Evolutionary conservation across 64 coral and sea anemone species (phyloP).

Genomic region (Dendrophyllia cribrosa): DNA sequence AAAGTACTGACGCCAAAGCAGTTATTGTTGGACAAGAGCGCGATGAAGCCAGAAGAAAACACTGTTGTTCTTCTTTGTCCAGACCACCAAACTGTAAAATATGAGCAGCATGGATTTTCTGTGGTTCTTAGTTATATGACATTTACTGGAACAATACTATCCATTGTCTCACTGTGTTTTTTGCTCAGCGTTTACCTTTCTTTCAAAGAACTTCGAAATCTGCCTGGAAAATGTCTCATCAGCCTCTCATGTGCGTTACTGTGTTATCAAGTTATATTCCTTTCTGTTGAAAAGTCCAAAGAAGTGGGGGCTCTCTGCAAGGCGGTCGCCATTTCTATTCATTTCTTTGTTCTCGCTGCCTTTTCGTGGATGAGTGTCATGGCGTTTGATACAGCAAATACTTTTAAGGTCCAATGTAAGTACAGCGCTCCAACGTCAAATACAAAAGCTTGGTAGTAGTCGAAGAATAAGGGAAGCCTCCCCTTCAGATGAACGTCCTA

Average conservation of each 20-base stretch:
- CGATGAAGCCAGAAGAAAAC: background rate
- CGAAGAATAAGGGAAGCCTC: too few species aligned
- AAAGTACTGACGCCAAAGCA: background rate
- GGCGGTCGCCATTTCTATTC: conserved; percentile 9
- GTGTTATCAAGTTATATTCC: conserved; percentile 29
- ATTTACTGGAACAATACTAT: background rate
- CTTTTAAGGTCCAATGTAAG: conserved; percentile 4
- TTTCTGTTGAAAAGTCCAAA: background rate
- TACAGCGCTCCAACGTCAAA: background rate
- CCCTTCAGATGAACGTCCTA: too few species aligned
- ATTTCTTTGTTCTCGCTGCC: conserved; percentile 9
- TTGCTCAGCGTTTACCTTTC: background rate
- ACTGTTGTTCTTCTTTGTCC: background rate
- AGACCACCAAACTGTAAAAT: background rate
- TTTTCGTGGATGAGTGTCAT: conserved; percentile 39
- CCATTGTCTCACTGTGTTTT: conserved; percentile 25
- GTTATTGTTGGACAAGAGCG: background rate
- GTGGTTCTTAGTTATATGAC: background rate
- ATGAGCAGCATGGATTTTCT: too few species aligned
- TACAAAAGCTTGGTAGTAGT: too few species aligned
- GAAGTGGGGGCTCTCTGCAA: background rate
- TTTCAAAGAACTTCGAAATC: conserved; percentile 28
- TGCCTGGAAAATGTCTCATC: conserved; percentile 38
- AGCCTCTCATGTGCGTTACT: conserved; percentile 26
- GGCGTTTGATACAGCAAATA: conserved; percentile 39